Evolutionary conservation across 2,888 invertebrate genomes (phyloP), one percentile per base, ranked within the genome.

Genomic region (Sinhomidia bicolor): DNA sequence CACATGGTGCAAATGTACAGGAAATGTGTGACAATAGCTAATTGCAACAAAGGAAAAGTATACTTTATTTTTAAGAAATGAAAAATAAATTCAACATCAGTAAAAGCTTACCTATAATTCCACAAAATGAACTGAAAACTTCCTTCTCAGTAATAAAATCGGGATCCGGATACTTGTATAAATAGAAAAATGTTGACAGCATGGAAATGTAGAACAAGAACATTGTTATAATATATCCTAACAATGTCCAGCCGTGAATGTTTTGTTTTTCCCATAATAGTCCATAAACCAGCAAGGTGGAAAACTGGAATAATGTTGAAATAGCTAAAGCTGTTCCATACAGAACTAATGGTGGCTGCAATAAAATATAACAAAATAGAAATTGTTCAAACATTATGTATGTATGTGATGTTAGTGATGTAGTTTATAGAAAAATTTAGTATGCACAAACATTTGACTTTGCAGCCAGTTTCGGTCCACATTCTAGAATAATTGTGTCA

Each of bases 251-350:
- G 5, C 89, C 78, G 68, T 90, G 90, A 51, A 91, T 71, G 41
- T 89, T 91, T 47, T 90, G 89, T n/a, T 87, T 89, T 5, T 91
- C 90, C 89, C 89, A 91, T 0, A 90, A 54, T 6, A 87, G 51
- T 17, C 87, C 60, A 36, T 91, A 87, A 20, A 90, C 85, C 2
- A 87, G 5, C 1, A 90, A 9, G n/a, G 90, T 90, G 1, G 88
- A 62, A 14, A 90, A 51, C 2, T 90, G 88, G 23, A 90, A 88
- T 0, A 87, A 6, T 2, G 79, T 79, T 2, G 89, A 81, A 12
- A 90, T 51, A 0, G 60, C 62, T 26, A 82, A 51, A 3, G 82
- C 68, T 0, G 81, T 17, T 57, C 76, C 88, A 57, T 90, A 90
- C n/a, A 89, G 7, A 26, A 87, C 23, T 12, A 71, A 57, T 6